A percentile compares a stretch with the other conserved stretches of the same genome.
These are phyloP conservation scores for Chloebia gouldiae DNA, from an alignment of 2,113 vertebrate species.

Conservation along the genomic window DNA sequence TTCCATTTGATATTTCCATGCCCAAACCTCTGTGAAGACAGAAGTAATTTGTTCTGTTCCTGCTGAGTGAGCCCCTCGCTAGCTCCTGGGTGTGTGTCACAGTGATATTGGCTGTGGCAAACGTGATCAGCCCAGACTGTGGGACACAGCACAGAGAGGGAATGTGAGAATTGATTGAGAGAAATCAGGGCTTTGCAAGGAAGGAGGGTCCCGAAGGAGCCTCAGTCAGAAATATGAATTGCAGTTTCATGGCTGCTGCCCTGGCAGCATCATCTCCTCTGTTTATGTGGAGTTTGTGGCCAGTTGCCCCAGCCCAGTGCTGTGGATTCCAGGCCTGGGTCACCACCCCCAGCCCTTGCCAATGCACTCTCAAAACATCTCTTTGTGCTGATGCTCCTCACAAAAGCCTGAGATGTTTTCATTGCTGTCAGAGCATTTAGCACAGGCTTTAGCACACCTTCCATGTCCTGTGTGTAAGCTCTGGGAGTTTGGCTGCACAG, in stretches of 20 bases:
- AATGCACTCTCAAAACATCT: not conserved
- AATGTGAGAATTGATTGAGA: not conserved
- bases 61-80: not conserved
- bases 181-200: not conserved
- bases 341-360: not conserved
- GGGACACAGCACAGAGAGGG: not conserved
- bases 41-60: not conserved
- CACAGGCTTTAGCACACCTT: not conserved
- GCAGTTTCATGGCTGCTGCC: not conserved
- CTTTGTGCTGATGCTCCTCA: not conserved
- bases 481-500: not conserved
- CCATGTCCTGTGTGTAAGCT: not conserved
- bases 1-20: not conserved
- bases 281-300: not conserved
- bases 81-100: not conserved
- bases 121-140: rapidly evolving
- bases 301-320: rapidly evolving
- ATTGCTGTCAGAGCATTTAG: not conserved
- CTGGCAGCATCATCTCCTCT: not conserved
- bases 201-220: not conserved
- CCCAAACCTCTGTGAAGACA: not conserved
- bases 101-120: not conserved
- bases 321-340: not conserved
- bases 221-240: not conserved
- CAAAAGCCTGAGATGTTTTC: not conserved